These are phyloP conservation scores for Pseudomugil gertrudae DNA, from an alignment of 2,797 vertebrate species.

Conservation along the genomic window DNA sequence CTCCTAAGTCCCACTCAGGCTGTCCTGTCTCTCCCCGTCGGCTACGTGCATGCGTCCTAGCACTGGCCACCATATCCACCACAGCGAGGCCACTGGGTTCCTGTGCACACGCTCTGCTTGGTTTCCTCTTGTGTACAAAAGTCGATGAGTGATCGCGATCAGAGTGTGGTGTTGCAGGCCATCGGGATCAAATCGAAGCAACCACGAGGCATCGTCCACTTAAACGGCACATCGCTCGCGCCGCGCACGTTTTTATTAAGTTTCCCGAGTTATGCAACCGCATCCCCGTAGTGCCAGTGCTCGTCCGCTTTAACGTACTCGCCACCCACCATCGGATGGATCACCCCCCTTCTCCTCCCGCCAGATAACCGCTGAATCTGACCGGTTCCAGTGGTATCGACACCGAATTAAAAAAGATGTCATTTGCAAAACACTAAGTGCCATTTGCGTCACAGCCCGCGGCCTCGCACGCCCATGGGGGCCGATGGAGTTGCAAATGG, in stretches of 20 bases:
- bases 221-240: constrained; percentile 40
- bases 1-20: constrained; percentile 86
- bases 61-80: constrained; percentile 87
- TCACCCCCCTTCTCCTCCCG: constrained; percentile 33
- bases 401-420: constrained; percentile 65
- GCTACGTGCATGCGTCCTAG: constrained; percentile 87
- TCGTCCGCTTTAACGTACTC: constrained; percentile 62
- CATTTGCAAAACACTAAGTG: constrained; percentile 77
- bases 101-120: constrained; percentile 74
- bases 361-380: constrained; percentile 35
- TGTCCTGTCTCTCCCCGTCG: constrained; percentile 83
- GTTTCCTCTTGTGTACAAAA: constrained; percentile 83
- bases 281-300: constrained; percentile 65
- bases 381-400: constrained; percentile 46
- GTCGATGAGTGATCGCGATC: constrained; percentile 43
- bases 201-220: constrained; percentile 30
- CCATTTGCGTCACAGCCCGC: constrained; percentile 82
- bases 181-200: constrained; percentile 46
- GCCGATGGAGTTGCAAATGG: constrained; percentile 82
- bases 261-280: constrained; percentile 80
- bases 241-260: constrained; percentile 75
- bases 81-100: constrained; percentile 86
- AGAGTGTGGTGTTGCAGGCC: constrained; percentile 30
- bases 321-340: constrained; percentile 46
- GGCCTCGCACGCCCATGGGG: constrained; percentile 81